Evolutionary conservation across 2,113 vertebrate genomes (phyloP).

Genomic region (Callipepla californica): DNA sequence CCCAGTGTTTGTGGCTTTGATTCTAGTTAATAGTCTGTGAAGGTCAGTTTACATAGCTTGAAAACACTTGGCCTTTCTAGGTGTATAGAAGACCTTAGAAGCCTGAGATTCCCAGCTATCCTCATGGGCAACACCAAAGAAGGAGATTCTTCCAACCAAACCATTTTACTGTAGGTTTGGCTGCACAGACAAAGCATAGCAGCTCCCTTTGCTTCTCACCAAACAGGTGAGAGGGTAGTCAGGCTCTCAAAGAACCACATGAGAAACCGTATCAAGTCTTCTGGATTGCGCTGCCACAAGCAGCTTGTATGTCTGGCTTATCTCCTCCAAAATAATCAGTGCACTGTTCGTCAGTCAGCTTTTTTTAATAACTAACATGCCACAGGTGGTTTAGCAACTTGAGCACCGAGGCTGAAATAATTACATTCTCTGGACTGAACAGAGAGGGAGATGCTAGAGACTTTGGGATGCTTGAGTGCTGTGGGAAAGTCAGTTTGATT

Average conservation of each 20-base stretch:
- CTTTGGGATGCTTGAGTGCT: background rate
- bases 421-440: background rate
- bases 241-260: background rate
- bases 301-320: conserved; percentile 43
- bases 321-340: background rate
- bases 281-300: conserved; percentile 2
- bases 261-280: background rate
- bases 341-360: background rate
- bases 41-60: background rate
- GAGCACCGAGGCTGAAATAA: background rate
- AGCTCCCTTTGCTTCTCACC: background rate
- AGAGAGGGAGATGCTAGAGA: background rate
- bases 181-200: background rate
- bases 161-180: background rate
- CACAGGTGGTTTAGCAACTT: background rate
- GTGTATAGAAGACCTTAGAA: background rate
- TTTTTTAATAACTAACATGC: conserved; percentile 15
- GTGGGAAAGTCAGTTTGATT: background rate
- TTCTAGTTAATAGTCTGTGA: background rate
- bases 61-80: background rate
- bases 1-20: background rate
- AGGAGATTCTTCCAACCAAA: background rate
- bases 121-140: background rate
- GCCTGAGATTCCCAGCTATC: background rate
- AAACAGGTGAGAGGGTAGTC: background rate